Base-by-base conservation (phyloP, 2,113 vertebrate species). In the Miniopterus natalensis region DNA sequence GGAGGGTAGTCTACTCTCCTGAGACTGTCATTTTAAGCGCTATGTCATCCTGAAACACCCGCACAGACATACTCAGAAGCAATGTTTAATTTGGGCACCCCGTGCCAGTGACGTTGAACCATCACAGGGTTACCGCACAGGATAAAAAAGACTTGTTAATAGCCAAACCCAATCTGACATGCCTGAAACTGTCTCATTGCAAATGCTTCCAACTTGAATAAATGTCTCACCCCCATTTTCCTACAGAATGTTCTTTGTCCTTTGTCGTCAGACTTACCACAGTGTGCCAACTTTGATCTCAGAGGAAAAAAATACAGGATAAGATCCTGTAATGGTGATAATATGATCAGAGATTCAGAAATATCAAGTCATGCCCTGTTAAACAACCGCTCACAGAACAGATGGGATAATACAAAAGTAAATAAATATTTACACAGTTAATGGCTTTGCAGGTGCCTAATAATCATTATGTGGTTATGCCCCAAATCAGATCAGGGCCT, bases 401-500 rank as follows among this genome's bases (percentile, higher is more conserved):
- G 47, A 91, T 88, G 29, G 55, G 45, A 59, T 65, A 70, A 68
- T 78, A 83, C 9, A 29, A 92, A 87, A 61, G 51, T 59, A 79
- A 91, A 87, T 49, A 63, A 81, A 92, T 70, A 81, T 77, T 21
- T 70, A 17, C 11, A 21, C 42, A 61, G 70, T 85, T 63, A 93
- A 65, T 77, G 79, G 8, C n/a, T 84, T 66, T 61, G 36, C 4
- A 61, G n/a, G 21, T 47, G 3, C 57, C 42, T 79, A 93, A 68
- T 57, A 77, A 77, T 51, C 36, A n/a, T 61, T 65, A 65, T 78
- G 17, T 73, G 53, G 36, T 83, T 88, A 57, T 45, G 21, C n/a
- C 13, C 31, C 18, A 84, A 57, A 88, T 73, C 55, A 88, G 84
- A 59, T 79, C 29, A 79, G 15, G 51, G 17, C 20, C 25, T 68